phyloP scores from a whole-genome alignment of 2,113 vertebrate genomes.

The Etia nguti region DNA sequence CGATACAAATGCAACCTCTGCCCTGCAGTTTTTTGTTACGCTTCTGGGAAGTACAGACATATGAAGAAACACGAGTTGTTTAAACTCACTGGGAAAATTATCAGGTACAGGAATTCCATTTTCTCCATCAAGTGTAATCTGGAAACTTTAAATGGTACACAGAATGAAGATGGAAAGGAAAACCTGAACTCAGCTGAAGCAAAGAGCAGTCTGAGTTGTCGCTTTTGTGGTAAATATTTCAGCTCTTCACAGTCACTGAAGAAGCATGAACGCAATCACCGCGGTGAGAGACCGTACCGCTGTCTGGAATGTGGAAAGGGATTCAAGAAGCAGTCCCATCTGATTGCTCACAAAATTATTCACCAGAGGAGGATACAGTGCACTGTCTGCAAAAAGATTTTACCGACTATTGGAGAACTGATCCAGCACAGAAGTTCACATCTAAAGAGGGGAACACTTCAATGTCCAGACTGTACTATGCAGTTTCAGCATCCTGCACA shows the following conservation, averaged over 20 bases:
- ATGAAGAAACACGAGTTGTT: constrained; percentile 66
- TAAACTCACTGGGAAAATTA: constrained; percentile 46
- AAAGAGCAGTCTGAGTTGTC: constrained; percentile 24
- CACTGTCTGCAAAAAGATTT: constrained; percentile 69
- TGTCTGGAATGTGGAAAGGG: constrained; percentile 70
- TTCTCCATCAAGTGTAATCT: neutral
- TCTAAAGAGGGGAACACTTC: constrained; percentile 58
- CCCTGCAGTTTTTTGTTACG: constrained; percentile 56
- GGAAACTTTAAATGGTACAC: neutral
- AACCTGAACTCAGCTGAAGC: neutral
- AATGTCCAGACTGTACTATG: constrained; percentile 69
- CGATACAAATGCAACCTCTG: constrained; percentile 62
- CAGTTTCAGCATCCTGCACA: constrained; percentile 63
- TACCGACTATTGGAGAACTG: constrained; percentile 65
- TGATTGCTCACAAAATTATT: constrained; percentile 62
- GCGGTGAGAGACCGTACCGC: constrained; percentile 64
- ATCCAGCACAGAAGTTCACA: constrained; percentile 69
- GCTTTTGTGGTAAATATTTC: constrained; percentile 65
- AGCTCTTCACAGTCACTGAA: constrained; percentile 1
- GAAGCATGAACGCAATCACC: constrained; percentile 60
- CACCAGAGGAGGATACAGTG: constrained; percentile 72
- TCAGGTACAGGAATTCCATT: constrained; percentile 35
- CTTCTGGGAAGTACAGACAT: constrained; percentile 69
- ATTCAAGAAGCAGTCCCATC: constrained; percentile 55
- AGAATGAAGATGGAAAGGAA: neutral